Conservation (phyloP, 2,888 invertebrate species). For the Ichneumoninae sp. region DNA sequence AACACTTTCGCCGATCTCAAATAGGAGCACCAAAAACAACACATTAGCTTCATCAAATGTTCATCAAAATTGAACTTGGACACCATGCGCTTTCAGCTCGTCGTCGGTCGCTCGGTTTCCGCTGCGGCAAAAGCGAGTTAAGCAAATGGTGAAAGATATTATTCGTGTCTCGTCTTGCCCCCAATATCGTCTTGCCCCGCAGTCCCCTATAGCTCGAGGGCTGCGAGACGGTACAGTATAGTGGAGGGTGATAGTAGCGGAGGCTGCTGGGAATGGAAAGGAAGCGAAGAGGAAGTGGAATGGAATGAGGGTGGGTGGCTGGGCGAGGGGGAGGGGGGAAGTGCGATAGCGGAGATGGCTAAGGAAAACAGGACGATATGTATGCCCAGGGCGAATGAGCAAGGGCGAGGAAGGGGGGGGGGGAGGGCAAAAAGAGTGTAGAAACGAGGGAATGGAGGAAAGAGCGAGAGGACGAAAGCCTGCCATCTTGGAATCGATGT, state of each 20-base stretch:
- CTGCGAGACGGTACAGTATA: neutral
- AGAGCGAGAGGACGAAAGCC: constrained; percentile 62
- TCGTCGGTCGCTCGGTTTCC: neutral
- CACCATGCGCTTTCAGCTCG: neutral
- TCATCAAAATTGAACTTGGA: neutral
- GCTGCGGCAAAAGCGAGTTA: neutral
- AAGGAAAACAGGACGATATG: constrained; percentile 78
- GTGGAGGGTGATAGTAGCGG: constrained; percentile 29
- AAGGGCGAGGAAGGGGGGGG: constrained; percentile 68
- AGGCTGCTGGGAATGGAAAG: constrained; percentile 50
- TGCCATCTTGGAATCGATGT: constrained; percentile 83
- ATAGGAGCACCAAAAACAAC: neutral
- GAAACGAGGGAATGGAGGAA: constrained; percentile 62
- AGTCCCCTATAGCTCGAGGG: constrained; percentile 17
- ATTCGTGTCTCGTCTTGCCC: neutral
- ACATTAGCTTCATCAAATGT: neutral
- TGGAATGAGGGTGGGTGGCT: constrained; percentile 43
- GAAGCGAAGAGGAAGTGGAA: constrained; percentile 62
- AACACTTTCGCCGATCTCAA: neutral
- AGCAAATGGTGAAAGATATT: neutral
- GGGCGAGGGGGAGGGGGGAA: constrained; percentile 28
- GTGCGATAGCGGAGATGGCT: constrained; percentile 63
- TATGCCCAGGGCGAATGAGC: constrained; percentile 78
- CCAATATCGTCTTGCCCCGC: constrained; percentile 13
- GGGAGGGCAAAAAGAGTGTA: constrained; percentile 69